Evolutionary conservation across 2,888 invertebrate genomes (phyloP).

Genomic region (Heliothis peltigera): DNA sequence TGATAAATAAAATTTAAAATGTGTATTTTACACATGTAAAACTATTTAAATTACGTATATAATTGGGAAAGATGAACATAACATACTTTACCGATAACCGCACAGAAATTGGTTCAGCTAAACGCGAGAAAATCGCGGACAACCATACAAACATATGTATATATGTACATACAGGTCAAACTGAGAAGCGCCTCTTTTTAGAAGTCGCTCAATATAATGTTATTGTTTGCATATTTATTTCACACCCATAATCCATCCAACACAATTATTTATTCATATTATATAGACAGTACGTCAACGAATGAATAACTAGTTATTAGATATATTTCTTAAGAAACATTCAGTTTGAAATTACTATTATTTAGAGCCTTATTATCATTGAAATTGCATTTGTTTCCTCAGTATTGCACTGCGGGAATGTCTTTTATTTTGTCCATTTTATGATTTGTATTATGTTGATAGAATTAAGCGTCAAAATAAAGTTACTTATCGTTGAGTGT

Average conservation of each 20-base stretch:
- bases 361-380: constrained; percentile 65
- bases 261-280: constrained; percentile 54
- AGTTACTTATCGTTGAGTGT: constrained; percentile 24
- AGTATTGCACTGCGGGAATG: constrained; percentile 48
- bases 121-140: no score
- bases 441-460: constrained; percentile 41
- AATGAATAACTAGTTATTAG: constrained; percentile 55
- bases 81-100: no score
- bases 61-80: background rate
- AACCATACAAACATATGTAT: no score
- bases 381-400: constrained; percentile 63
- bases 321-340: constrained; percentile 63
- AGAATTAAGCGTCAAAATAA: constrained; percentile 34
- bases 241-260: constrained; percentile 49
- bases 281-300: constrained; percentile 49
- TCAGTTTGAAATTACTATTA: constrained; percentile 66
- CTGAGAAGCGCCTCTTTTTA: no score
- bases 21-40: no score
- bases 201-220: no score
- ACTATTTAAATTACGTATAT: no score
- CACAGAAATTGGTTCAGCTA: no score
- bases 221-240: constrained; percentile 32
- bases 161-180: no score
- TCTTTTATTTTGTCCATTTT: constrained; percentile 44
- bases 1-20: no score